phyloP scores from a whole-genome alignment of 1,140 invertebrate species.

The Drosophila lacteicornis region DNA sequence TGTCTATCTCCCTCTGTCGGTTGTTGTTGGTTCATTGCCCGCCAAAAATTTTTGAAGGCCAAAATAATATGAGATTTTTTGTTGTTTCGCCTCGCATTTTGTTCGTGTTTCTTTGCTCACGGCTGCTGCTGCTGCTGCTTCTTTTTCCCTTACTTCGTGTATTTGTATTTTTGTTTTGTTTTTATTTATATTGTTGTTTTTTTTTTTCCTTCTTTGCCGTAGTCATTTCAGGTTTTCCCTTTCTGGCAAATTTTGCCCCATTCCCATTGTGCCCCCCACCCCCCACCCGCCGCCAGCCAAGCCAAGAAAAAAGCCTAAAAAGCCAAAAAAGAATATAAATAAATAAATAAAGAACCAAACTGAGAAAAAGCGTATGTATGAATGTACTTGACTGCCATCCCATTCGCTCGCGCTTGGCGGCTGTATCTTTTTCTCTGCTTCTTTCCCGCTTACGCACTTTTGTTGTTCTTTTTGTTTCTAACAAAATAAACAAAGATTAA shows the following conservation, averaged over 20 bases:
- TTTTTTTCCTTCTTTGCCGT: constrained; percentile 37
- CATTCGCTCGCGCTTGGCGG: constrained; percentile 23
- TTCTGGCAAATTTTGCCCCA: constrained; percentile 67
- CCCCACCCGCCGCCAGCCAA: constrained; percentile 2
- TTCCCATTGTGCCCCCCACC: constrained; percentile 35
- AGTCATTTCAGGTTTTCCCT: constrained; percentile 80
- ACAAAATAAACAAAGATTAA: neutral
- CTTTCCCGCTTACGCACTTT: constrained; percentile 44
- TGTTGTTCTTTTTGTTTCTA: constrained; percentile 1
- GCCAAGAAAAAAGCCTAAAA: constrained; percentile 4
- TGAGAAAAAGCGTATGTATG: neutral
- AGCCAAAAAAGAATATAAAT: constrained; percentile 21
- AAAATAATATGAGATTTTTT: constrained; percentile 83
- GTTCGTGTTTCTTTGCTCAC: constrained; percentile 45
- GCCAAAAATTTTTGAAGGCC: constrained; percentile 84
- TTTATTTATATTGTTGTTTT: constrained; percentile 4
- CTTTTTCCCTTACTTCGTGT: constrained; percentile 55
- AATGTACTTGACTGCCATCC: neutral
- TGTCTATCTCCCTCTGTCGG: constrained; percentile 34
- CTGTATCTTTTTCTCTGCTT: constrained; percentile 16
- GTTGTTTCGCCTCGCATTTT: constrained; percentile 43
- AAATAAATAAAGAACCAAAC: constrained; percentile 40
- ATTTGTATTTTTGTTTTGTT: constrained; percentile 46
- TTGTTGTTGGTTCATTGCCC: constrained; percentile 85
- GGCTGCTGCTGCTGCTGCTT: constrained; percentile 49